phyloP scores from a whole-genome alignment of 35 echinoderm and acorn worm species.

The Lytechinus pictus region DNA sequence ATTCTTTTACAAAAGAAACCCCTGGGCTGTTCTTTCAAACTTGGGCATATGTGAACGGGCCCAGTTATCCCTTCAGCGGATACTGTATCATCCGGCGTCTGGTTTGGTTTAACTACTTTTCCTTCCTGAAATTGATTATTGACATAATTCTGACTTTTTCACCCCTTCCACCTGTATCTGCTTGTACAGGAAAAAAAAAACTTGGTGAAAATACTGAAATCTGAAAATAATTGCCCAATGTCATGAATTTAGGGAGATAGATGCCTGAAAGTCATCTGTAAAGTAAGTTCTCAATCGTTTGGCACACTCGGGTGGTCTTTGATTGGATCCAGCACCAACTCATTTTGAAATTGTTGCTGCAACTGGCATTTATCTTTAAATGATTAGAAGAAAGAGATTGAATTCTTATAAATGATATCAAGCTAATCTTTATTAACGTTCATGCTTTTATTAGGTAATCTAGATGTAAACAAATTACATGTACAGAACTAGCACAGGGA shows the following conservation, averaged over 20 bases:
- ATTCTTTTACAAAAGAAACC: too few relatives aligned
- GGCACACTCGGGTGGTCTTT: neutral
- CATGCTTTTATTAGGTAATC: too few relatives aligned
- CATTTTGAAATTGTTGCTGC: too few relatives aligned
- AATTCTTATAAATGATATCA: too few relatives aligned
- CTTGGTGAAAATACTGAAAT: neutral
- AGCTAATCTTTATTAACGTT: too few relatives aligned
- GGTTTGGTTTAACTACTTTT: neutral
- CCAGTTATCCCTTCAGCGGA: neutral
- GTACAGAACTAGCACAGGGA: too few relatives aligned
- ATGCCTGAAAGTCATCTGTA: neutral
- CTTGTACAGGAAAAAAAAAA: neutral
- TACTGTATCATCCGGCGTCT: neutral
- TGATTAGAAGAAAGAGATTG: too few relatives aligned
- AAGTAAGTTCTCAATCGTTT: neutral
- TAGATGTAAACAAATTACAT: too few relatives aligned
- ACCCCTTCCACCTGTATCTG: neutral
- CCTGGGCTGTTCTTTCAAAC: too few relatives aligned
- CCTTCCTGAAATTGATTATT: slow-evolving; percentile 5
- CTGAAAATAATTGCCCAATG: neutral
- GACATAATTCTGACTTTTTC: slow-evolving; percentile 3
- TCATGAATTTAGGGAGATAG: neutral
- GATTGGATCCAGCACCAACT: neutral
- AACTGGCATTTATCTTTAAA: too few relatives aligned
- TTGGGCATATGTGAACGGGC: too few relatives aligned